These are phyloP conservation scores for Dicyrtoma fusca DNA, from an alignment of 2,888 invertebrate species.

Conservation along the genomic window DNA sequence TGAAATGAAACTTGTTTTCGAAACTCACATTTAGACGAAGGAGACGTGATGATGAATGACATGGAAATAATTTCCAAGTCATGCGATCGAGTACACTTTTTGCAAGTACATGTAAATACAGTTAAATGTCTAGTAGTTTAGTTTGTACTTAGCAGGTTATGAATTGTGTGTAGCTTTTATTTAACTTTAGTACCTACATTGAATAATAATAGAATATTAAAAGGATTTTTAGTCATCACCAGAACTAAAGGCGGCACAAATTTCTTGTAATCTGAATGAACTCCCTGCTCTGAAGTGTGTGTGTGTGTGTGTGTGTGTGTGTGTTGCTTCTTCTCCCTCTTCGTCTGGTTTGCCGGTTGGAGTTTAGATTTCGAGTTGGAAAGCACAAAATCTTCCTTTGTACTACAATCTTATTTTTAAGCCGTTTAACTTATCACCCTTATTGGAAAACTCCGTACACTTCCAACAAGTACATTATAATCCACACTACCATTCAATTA, in stretches of 20 bases:
- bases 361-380: too few relatives aligned
- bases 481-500: neutral
- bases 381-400: constrained; percentile 7
- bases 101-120: neutral
- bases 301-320: too few relatives aligned
- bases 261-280: constrained; percentile 18
- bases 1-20: too few relatives aligned
- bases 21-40: neutral
- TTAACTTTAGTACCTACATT: neutral
- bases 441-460: neutral
- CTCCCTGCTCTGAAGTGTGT: neutral
- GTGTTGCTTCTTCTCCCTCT: neutral
- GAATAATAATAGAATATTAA: neutral
- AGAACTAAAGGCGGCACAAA: constrained; percentile 20
- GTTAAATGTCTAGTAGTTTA: neutral
- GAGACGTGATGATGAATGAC: constrained; percentile 7
- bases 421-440: neutral
- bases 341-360: neutral
- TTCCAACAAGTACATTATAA: neutral
- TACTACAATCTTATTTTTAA: neutral
- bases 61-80: constrained; percentile 2
- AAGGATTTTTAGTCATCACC: constrained; percentile 19
- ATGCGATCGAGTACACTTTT: neutral
- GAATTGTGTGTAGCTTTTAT: neutral
- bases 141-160: neutral